Conservation (phyloP, 2,888 invertebrate genomes). For the Cantharis rufa region DNA sequence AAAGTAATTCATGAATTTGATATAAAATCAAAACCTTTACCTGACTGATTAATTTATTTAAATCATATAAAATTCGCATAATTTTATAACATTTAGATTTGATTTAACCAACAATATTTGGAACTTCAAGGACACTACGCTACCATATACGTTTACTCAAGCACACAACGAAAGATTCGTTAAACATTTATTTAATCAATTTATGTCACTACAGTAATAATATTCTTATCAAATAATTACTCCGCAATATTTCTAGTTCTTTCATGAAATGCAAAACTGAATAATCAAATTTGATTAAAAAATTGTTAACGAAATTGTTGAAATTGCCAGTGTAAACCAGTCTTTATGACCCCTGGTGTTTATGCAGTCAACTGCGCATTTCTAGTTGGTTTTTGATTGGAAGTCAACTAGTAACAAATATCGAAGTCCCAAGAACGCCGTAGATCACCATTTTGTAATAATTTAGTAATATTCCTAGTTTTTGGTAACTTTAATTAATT, state of each 20-base stretch:
- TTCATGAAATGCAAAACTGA: not conserved
- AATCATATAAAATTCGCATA: too few species aligned
- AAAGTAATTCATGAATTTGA: too few species aligned
- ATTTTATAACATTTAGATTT: too few species aligned
- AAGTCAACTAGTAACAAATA: not conserved
- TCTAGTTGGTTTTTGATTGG: not conserved
- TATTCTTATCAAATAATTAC: too few species aligned
- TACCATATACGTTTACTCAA: too few species aligned
- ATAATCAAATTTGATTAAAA: not conserved
- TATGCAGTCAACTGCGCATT: not conserved
- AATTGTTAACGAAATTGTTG: not conserved
- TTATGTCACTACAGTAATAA: too few species aligned
- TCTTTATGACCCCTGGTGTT: not conserved
- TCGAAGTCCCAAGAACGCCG: slow-evolving; percentile 24
- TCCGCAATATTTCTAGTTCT: not conserved
- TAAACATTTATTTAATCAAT: too few species aligned
- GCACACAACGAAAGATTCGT: too few species aligned
- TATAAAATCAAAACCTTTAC: too few species aligned
- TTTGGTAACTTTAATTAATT: slow-evolving; percentile 34
- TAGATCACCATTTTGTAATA: slow-evolving; percentile 30
- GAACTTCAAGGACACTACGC: too few species aligned
- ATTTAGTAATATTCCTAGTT: slow-evolving; percentile 36
- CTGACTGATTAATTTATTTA: too few species aligned
- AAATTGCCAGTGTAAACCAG: not conserved
- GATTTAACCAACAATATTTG: too few species aligned